Evolutionary conservation across 2,797 vertebrate species (phyloP).

Genomic region (Alosa sapidissima): DNA sequence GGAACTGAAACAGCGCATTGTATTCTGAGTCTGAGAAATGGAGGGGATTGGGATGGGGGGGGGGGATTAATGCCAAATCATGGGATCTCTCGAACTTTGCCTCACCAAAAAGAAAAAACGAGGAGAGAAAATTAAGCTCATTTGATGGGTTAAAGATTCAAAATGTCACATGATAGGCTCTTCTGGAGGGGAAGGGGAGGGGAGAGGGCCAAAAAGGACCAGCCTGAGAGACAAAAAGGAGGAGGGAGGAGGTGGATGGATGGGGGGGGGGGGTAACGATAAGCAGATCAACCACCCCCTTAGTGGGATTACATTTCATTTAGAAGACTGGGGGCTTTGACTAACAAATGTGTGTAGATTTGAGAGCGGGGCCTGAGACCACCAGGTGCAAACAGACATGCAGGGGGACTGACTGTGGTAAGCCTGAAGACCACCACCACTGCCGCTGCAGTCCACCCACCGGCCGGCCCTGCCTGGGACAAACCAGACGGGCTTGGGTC

Average conservation of each 20-base stretch:
- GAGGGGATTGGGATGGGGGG: conserved; percentile 46
- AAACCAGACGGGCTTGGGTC: neutral
- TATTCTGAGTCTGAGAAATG: conserved; percentile 48
- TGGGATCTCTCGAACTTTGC: conserved; percentile 67
- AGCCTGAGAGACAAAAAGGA: neutral
- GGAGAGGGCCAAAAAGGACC: conserved; percentile 32
- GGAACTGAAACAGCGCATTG: conserved; percentile 61
- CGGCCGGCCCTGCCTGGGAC: neutral
- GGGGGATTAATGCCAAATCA: conserved; percentile 72
- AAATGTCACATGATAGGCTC: conserved; percentile 69
- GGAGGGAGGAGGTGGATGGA: conserved; percentile 29
- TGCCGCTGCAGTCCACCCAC: neutral
- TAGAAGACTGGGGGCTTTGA: conserved; percentile 47
- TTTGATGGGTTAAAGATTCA: conserved; percentile 72
- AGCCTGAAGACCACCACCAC: neutral
- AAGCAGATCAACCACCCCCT: conserved; percentile 67
- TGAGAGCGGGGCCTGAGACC: conserved; percentile 37
- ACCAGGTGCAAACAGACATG: conserved; percentile 40
- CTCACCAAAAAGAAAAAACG: conserved; percentile 36
- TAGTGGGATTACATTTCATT: conserved; percentile 67
- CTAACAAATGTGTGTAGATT: conserved; percentile 24
- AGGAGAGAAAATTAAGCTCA: conserved; percentile 66
- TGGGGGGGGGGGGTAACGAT: conserved; percentile 52
- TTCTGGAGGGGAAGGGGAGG: conserved; percentile 48
- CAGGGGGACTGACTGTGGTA: neutral